Conservation (phyloP, 2,797 vertebrate genomes). For the Lithobates pipiens region DNA sequence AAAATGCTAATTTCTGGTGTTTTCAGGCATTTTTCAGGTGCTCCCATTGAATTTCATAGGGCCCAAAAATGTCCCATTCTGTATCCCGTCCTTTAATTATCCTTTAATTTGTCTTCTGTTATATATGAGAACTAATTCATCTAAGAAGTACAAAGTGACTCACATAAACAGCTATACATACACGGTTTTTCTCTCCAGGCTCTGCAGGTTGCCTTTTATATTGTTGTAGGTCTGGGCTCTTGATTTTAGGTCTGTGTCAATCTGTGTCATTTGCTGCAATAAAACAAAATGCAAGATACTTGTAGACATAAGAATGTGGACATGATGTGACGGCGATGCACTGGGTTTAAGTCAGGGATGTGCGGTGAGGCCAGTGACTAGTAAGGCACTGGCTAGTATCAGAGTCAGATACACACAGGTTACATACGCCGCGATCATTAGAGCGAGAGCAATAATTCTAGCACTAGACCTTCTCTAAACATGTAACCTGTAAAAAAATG, state of each 20-base stretch:
- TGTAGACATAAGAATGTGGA: background rate
- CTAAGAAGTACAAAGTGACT: background rate
- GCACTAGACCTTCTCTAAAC: too few species aligned
- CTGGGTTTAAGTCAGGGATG: too few species aligned
- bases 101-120: background rate
- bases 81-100: background rate
- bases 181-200: conserved; percentile 80
- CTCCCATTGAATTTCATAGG: too few species aligned
- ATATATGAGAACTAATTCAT: background rate
- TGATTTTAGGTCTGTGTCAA: conserved; percentile 88
- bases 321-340: background rate
- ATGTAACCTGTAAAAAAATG: too few species aligned
- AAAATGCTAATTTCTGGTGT: too few species aligned
- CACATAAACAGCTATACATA: conserved; percentile 72
- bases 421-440: too few species aligned
- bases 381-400: too few species aligned
- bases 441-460: too few species aligned
- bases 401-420: too few species aligned
- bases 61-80: background rate
- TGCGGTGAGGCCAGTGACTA: too few species aligned
- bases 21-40: too few species aligned
- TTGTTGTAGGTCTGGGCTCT: conserved; percentile 80
- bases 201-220: conserved; percentile 83
- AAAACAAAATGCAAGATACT: conserved; percentile 25
- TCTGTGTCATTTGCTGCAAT: conserved; percentile 87